Evolutionary conservation across 2,797 vertebrate species (phyloP), one percentile per base, ranked within the genome.

Genomic region (Syngnathus rostellatus): DNA sequence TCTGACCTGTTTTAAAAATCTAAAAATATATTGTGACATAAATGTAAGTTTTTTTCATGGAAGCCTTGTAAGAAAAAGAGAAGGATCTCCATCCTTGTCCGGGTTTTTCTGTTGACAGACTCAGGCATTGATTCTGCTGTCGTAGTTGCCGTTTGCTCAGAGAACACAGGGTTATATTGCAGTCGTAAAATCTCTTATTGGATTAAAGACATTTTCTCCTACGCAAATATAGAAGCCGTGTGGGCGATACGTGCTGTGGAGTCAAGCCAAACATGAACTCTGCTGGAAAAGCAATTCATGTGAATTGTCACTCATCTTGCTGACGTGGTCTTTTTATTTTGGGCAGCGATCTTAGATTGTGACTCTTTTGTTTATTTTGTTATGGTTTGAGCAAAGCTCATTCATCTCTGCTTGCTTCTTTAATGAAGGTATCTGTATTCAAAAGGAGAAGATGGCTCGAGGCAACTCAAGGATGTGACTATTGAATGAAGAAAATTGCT

Each of bases 61-160:
- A n/a, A 39, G 50, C 39, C 31, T 31, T 31, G 31, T 31, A 31
- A 31, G 31, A 31, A 31, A 31, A 31, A 31, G 31, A 31, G 19
- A 39, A 61, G 37, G 75, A 83, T 81, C 79, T 83, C 45, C 67
- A 60, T 80, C 71, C 77, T 79, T 62, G 75, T 81, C 59, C 58
- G 66, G 50, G 39, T 9, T 17, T 39, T 57, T 9, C n/a, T 51
- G 37, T 72, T 55, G 46, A 71, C 58, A 67, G 65, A 46, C 67
- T 66, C 67, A 73, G 67, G 50, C 73, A 68, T 80, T 67, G 76
- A 87, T 79, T 77, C 73, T 58, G 3, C 60, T 21, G 66, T 66
- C 73, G 62, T 76, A 65, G 69, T 63, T 61, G 63, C 65, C 71
- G 65, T 73, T 81, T 76, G 63, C 71, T 68, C 37, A 54, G 50